These are phyloP conservation scores for Deilephila elpenor DNA, from an alignment of 2,888 invertebrate species.

Conservation along the genomic window DNA sequence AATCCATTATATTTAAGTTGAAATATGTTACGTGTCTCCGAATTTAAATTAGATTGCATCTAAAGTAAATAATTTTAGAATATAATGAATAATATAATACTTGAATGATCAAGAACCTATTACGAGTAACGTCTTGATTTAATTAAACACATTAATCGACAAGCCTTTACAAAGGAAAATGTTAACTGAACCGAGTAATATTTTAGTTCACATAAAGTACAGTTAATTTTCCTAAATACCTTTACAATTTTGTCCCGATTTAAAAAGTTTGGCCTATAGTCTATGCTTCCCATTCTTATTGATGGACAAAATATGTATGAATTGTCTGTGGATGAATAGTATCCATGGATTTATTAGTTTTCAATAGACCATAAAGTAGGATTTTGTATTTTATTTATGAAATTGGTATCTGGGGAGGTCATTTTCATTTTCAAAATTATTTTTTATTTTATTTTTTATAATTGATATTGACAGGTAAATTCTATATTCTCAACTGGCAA, in stretches of 20 bases:
- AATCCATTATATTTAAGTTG: no score
- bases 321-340: background rate
- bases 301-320: background rate
- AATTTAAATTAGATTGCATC: background rate
- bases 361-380: background rate
- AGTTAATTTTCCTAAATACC: background rate
- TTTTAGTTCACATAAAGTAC: background rate
- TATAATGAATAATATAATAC: background rate
- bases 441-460: conserved; percentile 5
- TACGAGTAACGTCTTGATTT: background rate
- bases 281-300: background rate
- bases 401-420: conserved; percentile 24
- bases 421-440: conserved; percentile 27
- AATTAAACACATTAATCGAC: background rate
- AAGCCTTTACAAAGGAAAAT: background rate
- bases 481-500: background rate
- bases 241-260: background rate
- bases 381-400: conserved; percentile 1
- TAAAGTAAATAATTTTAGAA: background rate
- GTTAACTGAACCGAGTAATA: background rate
- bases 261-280: background rate
- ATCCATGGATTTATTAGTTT: background rate
- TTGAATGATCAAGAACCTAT: background rate
- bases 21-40: conserved; percentile 9
- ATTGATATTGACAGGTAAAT: conserved; percentile 4